Evolutionary conservation across 2,113 vertebrate species (phyloP).

Genomic region (Promerops cafer): DNA sequence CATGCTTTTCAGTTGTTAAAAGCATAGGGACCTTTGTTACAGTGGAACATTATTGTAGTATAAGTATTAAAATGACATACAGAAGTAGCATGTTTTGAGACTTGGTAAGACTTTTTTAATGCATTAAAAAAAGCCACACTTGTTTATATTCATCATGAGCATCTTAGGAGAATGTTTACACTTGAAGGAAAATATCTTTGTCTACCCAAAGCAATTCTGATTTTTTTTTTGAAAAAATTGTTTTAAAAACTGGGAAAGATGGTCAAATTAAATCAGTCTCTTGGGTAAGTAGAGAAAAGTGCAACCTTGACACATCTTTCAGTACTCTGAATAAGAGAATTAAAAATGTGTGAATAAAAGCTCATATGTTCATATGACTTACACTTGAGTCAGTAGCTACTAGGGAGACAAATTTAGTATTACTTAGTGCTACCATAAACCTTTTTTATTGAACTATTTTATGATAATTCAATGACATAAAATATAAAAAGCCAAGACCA

Average conservation of each 20-base stretch:
- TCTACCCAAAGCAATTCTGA: not conserved
- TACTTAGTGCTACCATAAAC: not conserved
- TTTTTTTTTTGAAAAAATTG: not conserved
- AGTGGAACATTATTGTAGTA: not conserved
- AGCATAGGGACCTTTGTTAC: not conserved
- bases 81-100: not conserved
- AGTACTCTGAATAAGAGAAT: not conserved
- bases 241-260: not conserved
- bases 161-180: not conserved
- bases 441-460: not conserved
- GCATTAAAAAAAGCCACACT: not conserved
- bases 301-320: not conserved
- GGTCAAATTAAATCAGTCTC: not conserved
- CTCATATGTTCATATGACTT: not conserved
- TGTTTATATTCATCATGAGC: not conserved
- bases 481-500: not conserved
- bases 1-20: constrained; percentile 20
- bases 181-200: not conserved
- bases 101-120: not conserved
- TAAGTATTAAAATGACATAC: not conserved
- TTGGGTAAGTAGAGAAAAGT: not conserved
- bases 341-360: not conserved
- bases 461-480: not conserved
- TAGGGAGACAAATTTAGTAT: not conserved
- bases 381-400: not conserved